Percentiles rank a stretch among this genome's conserved stretches.
These are phyloP conservation scores for Andrena fulva DNA, from an alignment of 2,888 invertebrate genomes.

Conservation along the genomic window DNA sequence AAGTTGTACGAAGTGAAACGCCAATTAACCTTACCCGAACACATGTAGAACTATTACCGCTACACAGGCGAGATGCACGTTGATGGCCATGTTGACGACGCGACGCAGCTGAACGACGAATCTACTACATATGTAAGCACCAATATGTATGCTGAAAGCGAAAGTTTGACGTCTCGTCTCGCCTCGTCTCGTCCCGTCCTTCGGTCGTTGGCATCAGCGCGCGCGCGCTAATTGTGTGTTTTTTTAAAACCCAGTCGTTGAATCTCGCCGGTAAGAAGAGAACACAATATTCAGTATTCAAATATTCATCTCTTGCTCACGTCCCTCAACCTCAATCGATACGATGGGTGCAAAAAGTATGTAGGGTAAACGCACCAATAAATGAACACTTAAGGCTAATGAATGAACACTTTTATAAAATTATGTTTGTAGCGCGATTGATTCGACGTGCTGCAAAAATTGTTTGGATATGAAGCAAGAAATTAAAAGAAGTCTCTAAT, in stretches of 20 bases:
- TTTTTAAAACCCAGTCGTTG: not conserved
- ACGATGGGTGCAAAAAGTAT: not conserved
- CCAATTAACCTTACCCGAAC: slow-evolving; percentile 13
- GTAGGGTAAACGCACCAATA: too few relatives aligned
- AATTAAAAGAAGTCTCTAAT: too few relatives aligned
- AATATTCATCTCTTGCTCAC: not conserved
- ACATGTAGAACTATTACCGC: not conserved
- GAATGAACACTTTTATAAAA: too few relatives aligned
- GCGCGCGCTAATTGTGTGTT: not conserved
- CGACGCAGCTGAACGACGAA: not conserved
- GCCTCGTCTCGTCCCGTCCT: not conserved
- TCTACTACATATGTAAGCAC: not conserved
- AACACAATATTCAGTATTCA: not conserved
- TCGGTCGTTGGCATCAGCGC: too few relatives aligned
- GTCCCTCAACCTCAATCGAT: not conserved
- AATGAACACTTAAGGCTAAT: too few relatives aligned
- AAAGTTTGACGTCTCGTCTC: not conserved
- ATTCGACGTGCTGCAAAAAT: too few relatives aligned
- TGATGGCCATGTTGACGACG: not conserved
- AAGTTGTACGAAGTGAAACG: not conserved
- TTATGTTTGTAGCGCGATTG: too few relatives aligned
- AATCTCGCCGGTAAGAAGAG: not conserved
- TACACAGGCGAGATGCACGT: not conserved
- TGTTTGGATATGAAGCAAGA: too few relatives aligned
- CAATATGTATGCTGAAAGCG: not conserved